A percentile compares a stretch with the other conserved stretches of the same genome.
phyloP scores from a whole-genome alignment of 2,888 invertebrate species.

The Villa cingulata region DNA sequence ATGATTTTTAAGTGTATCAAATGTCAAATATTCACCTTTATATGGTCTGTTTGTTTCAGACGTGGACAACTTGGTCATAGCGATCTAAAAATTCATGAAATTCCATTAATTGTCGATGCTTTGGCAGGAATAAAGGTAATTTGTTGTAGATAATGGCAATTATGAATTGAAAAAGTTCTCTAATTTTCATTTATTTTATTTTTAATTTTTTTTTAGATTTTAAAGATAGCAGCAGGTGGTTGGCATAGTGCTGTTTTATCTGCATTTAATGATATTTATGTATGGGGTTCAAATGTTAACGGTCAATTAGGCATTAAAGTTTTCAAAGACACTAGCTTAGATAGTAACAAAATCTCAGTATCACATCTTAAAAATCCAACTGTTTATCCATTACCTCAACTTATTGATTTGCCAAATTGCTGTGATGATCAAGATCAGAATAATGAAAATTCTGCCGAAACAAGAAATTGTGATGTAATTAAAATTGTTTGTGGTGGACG shows the following conservation, averaged over 20 bases:
- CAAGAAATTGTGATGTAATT: constrained; percentile 29
- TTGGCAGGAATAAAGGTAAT: constrained; percentile 56
- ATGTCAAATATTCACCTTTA: not conserved
- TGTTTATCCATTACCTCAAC: constrained; percentile 30
- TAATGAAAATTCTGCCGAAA: constrained; percentile 7
- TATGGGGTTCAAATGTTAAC: constrained; percentile 84
- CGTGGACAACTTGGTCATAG: constrained; percentile 79
- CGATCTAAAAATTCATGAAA: constrained; percentile 41
- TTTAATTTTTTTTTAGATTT: constrained; percentile 33
- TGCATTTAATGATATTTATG: constrained; percentile 66
- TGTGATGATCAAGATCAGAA: constrained; percentile 22
- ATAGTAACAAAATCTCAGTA: constrained; percentile 8
- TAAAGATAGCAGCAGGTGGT: constrained; percentile 61
- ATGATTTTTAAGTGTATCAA: no score
- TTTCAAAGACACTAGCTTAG: constrained; percentile 23
- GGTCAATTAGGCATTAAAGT: constrained; percentile 64
- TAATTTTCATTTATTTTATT: not conserved
- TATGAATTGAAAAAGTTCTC: not conserved
- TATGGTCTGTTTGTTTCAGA: constrained; percentile 39
- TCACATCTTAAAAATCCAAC: constrained; percentile 21
- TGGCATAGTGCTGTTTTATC: constrained; percentile 79
- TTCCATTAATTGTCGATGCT: constrained; percentile 54
- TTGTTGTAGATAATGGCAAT: not conserved
- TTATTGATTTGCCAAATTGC: constrained; percentile 25
- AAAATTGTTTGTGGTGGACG: constrained; percentile 59